Evolutionary conservation across 30 jellyfish, hydroid and myxozoan species (phyloP), one percentile per base, ranked within the genome.

Genomic region (Aurelia aurita): DNA sequence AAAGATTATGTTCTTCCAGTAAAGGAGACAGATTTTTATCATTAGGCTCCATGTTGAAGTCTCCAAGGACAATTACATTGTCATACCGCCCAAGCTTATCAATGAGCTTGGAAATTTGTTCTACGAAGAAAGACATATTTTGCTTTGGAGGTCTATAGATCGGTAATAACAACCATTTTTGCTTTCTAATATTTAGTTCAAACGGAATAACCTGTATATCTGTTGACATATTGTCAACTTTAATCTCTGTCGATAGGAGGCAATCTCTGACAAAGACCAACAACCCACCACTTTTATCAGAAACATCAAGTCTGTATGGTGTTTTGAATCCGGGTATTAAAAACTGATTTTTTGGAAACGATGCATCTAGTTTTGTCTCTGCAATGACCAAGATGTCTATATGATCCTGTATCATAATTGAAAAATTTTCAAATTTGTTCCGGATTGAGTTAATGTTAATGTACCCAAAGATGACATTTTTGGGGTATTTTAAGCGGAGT

Each of bases 1-100:
- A n/a, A n/a, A n/a, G n/a, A n/a, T n/a, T n/a, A n/a, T n/a, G n/a
- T n/a, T n/a, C n/a, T n/a, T n/a, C n/a, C n/a, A n/a, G n/a, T n/a
- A n/a, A n/a, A n/a, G n/a, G n/a, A n/a, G n/a, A n/a, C n/a, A n/a
- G n/a, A n/a, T n/a, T 9, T 26, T 27, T 9, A 75, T 55, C 9
- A 26, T 19, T 53, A 28, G 76, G 59, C 53, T 77, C 89, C 54
- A 77, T 19, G 79, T 77, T 77, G 43, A 77, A 59, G 61, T 60
- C 89, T 8, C 79, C 69, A 61, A 58, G 34, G 29, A 77, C 35
- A 15, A 58, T 32, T 53, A 77, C 70, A 9, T 60, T 77, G 35
- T 59, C 79, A 7, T 29, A 29, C 16, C 32, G 26, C 12, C 57
- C 87, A 22, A 26, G 72, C 16, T n/a, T 29, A 35, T 31, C 31